Conservation (phyloP, 2,888 invertebrate species). For the Drosophila histrio region DNA sequence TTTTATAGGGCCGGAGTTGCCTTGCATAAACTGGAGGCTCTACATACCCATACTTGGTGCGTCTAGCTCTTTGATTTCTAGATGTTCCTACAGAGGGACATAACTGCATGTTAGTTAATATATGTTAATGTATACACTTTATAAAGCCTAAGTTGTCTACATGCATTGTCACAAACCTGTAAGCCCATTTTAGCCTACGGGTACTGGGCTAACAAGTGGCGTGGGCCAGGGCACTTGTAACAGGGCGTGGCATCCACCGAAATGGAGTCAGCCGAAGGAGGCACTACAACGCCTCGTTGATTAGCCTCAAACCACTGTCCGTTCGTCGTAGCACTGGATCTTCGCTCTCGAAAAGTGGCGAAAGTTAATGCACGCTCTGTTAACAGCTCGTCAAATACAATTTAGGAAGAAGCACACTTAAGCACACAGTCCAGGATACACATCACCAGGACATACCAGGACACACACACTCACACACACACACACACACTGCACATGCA, state of each 20-base stretch:
- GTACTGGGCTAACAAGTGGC: no score
- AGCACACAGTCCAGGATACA: slow-evolving; percentile 14
- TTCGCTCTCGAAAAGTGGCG: slow-evolving; percentile 10
- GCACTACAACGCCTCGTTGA: slow-evolving; percentile 65
- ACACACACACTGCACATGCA: slow-evolving; percentile 2
- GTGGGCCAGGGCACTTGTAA: slow-evolving; percentile 7
- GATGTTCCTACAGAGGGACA: no score
- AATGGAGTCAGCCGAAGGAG: neutral
- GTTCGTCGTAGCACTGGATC: neutral
- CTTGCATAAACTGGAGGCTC: no score
- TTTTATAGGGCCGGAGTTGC: no score
- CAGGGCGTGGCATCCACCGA: slow-evolving; percentile 24
- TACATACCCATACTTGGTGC: no score
- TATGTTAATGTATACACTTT: no score
- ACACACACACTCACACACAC: slow-evolving; percentile 1
- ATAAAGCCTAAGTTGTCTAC: no score
- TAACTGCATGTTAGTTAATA: no score
- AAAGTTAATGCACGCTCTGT: slow-evolving; percentile 52
- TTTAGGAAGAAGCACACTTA: slow-evolving; percentile 44
- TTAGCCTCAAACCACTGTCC: slow-evolving; percentile 36
- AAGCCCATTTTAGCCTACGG: no score
- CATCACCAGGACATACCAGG: neutral
- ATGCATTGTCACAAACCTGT: no score
- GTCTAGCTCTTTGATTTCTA: no score
- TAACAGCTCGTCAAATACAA: slow-evolving; percentile 73